Evolutionary conservation across 2,113 vertebrate genomes (phyloP).

Genomic region (Tinamus guttatus): DNA sequence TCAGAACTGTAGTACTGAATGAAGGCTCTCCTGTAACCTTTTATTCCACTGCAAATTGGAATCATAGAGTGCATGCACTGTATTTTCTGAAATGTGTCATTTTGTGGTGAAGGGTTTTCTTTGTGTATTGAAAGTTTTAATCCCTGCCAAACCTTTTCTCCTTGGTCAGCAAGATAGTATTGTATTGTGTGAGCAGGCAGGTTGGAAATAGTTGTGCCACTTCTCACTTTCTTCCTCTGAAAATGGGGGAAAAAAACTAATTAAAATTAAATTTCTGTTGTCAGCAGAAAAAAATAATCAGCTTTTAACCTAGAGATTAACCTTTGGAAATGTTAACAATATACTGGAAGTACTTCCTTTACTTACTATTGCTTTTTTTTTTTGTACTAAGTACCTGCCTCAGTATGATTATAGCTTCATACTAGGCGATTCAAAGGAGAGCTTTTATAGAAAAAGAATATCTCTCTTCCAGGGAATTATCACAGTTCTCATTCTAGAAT

Average conservation of each 20-base stretch:
- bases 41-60: background rate
- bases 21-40: background rate
- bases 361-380: background rate
- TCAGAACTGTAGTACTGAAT: background rate
- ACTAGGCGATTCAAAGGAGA: background rate
- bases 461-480: background rate
- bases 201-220: background rate
- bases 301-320: background rate
- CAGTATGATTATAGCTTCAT: background rate
- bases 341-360: background rate
- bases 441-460: background rate
- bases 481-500: background rate
- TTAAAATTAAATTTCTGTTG: slow-evolving; percentile 3
- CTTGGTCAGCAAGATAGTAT: background rate
- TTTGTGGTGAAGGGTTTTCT: background rate
- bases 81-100: slow-evolving; percentile 11
- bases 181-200: background rate
- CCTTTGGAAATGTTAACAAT: slow-evolving; percentile 9
- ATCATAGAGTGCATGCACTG: background rate
- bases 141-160: background rate
- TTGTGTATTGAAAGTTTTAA: background rate
- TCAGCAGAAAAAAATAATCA: background rate
- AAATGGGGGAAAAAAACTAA: background rate
- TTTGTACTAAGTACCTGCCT: background rate
- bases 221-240: background rate